These are phyloP conservation scores for Dryobotodes eremita DNA, from an alignment of 2,888 invertebrate genomes.

Conservation along the genomic window DNA sequence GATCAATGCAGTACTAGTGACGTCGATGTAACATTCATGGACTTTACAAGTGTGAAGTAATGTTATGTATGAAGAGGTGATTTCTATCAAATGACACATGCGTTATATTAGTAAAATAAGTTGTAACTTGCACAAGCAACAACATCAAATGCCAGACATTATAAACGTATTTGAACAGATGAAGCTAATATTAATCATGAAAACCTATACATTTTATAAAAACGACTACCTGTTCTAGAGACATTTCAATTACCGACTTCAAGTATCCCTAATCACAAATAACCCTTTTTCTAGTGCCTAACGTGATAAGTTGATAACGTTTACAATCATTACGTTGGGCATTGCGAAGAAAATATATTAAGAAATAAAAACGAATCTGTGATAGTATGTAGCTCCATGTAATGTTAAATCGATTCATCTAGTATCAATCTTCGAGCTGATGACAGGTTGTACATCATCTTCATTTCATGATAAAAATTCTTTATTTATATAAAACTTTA, in stretches of 20 bases:
- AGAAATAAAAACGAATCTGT: conserved; percentile 58
- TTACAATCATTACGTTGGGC: background rate
- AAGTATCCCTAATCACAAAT: conserved; percentile 4
- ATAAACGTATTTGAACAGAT: conserved; percentile 35
- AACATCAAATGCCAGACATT: conserved; percentile 70
- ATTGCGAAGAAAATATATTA: background rate
- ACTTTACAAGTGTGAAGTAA: conserved; percentile 81
- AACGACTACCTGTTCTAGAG: conserved; percentile 17
- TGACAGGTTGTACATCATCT: conserved; percentile 80
- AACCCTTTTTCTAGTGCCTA: background rate
- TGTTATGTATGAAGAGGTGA: conserved; percentile 86
- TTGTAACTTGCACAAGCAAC: conserved; percentile 82
- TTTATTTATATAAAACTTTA: conserved; percentile 87
- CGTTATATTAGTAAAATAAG: conserved; percentile 77
- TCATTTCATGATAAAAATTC: conserved; percentile 73
- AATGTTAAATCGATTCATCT: conserved; percentile 83
- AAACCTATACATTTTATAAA: conserved; percentile 6
- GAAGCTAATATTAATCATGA: conserved; percentile 17
- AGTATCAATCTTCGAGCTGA: conserved; percentile 78
- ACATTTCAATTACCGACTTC: conserved; percentile 16
- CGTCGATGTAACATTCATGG: conserved; percentile 86
- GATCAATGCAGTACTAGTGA: conserved; percentile 79
- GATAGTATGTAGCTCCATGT: conserved; percentile 81
- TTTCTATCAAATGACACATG: conserved; percentile 84
- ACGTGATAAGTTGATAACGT: background rate